phyloP scores from a whole-genome alignment of 2,797 vertebrate species.

The Dermochelys coriacea region DNA sequence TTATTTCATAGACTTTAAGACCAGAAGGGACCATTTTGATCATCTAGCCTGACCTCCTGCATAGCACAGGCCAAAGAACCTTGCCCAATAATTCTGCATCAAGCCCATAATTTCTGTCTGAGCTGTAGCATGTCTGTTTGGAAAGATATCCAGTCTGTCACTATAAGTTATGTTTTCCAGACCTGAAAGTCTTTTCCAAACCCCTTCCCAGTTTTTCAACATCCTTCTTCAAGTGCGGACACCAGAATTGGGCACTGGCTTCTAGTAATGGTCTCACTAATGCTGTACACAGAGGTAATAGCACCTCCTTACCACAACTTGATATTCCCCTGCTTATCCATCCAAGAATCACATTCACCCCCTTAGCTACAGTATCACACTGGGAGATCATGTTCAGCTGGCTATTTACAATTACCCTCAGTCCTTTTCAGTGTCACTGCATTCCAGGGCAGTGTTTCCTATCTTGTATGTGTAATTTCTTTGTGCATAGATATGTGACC shows the following conservation, averaged over 20 bases:
- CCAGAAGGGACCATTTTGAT: no score
- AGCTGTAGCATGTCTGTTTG: no score
- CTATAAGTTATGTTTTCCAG: background rate
- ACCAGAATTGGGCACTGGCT: background rate
- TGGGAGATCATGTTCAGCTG: background rate
- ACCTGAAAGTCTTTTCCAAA: background rate
- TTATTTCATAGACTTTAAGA: no score
- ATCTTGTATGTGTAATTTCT: background rate
- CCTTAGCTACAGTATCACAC: background rate
- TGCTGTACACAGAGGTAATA: background rate
- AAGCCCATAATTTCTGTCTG: no score
- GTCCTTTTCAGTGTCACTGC: background rate
- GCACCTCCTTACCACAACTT: background rate
- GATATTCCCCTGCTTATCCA: background rate
- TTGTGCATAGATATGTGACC: background rate
- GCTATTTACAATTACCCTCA: background rate
- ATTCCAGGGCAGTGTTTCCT: background rate
- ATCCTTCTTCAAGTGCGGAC: background rate
- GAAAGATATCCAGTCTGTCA: background rate
- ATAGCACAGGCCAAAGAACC: no score
- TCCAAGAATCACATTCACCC: background rate
- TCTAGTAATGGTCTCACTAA: background rate
- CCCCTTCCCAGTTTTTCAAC: background rate
- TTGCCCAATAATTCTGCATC: no score
- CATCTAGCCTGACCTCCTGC: no score